Conservation (phyloP, 2,797 vertebrate species). For the Podarcis siculus region DNA sequence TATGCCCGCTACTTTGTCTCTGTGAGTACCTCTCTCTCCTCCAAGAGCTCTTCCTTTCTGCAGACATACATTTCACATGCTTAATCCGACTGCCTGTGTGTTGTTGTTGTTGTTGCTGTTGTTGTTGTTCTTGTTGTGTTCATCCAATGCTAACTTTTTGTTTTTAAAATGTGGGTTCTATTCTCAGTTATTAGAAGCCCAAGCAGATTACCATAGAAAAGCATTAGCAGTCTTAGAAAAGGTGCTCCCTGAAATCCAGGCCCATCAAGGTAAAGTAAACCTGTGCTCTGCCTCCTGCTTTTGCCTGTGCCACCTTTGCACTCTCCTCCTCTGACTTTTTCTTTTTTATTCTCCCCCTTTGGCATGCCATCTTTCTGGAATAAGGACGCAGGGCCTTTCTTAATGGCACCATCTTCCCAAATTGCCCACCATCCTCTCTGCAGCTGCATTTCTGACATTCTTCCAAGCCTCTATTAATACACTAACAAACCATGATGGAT, state of each 20-base stretch:
- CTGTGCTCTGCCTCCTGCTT: slow-evolving; percentile 67
- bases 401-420: slow-evolving; percentile 46
- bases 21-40: slow-evolving; percentile 79
- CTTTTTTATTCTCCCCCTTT: slow-evolving; percentile 42
- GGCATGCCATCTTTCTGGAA: slow-evolving; percentile 74
- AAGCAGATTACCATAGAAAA: slow-evolving; percentile 99
- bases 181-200: slow-evolving; percentile 97
- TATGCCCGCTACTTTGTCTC: slow-evolving; percentile 91
- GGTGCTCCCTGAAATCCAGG: slow-evolving; percentile 93
- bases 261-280: slow-evolving; percentile 93
- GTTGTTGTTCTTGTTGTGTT: slow-evolving; percentile 49
- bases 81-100: slow-evolving; percentile 72
- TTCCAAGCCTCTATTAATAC: slow-evolving; percentile 71
- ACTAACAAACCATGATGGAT: slow-evolving; percentile 63
- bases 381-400: slow-evolving; percentile 59
- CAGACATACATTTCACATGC: slow-evolving; percentile 67
- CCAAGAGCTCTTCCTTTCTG: background rate
- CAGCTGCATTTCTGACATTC: slow-evolving; percentile 59
- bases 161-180: slow-evolving; percentile 83
- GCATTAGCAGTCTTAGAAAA: slow-evolving; percentile 96
- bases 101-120: background rate
- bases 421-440: slow-evolving; percentile 65
- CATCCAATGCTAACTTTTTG: slow-evolving; percentile 78
- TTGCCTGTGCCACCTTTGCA: slow-evolving; percentile 71
- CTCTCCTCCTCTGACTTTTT: slow-evolving; percentile 65